Base-by-base conservation (phyloP, 2,888 invertebrate species). In the Psococerastis gibbosa region DNA sequence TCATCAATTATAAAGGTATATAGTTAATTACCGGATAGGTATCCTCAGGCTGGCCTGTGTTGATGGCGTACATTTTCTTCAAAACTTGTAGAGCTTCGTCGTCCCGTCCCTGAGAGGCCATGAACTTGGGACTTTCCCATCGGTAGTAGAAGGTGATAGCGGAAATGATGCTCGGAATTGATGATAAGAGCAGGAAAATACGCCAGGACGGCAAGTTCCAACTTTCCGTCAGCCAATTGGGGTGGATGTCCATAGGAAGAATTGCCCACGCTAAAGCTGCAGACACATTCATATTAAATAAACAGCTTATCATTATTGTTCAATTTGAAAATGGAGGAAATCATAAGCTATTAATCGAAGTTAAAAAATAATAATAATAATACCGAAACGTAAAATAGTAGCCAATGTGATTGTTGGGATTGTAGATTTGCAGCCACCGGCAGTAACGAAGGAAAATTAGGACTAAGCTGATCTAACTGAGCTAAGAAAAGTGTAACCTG, bases 71-170 rank as follows among this genome's bases (percentile, higher is more conserved):
- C 18, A 85, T 77, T 49, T 55, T 66, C 47, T 63, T 63, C 50
- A 81, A 73, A 2, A 79, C 67, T 3, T 60, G 53, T 50, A 81
- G 54, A 0, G 81, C 80, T 52, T 78, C 72, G 8, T 71, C 67
- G 48, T 73, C 73, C 35, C 70, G 63, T 1, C 78, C 75, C 35
- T 72, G 66, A 1, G 76, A 70, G 70, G 82, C 74, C 3, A 82
- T 63, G 59, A 78, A 83, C 59, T 81, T 80, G 3, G 83, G 83
- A 55, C 80, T 83, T 58, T 84, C 84, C 0, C 82, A 61, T 35
- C 53, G 80, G 45, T 78, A 62, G 47, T 69, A 66, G 48, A 71
- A 60, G 43, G 74, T 62, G 0, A 68, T 64, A 23, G 75, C 48
- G 0, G 75, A 75, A 5, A 78, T 51, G 0, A 84, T 55, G 17